Evolutionary conservation across 92 coral and sea anemone genomes (phyloP).

Genomic region (Isaurus tuberculatus): DNA sequence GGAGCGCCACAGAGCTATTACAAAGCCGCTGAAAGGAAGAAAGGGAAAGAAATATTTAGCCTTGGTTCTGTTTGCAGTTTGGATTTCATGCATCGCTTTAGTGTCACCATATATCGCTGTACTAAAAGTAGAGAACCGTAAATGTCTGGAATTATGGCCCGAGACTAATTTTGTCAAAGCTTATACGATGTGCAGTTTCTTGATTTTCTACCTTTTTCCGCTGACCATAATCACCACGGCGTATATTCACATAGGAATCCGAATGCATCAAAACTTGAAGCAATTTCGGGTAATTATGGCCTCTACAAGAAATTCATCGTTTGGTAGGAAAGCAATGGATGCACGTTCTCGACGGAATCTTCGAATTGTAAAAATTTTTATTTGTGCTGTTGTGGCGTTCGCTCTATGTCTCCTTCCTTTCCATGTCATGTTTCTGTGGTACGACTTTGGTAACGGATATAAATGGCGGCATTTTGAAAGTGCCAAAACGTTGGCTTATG

Average conservation of each 20-base stretch:
- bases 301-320: constrained; percentile 25
- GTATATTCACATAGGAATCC: not conserved
- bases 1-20: constrained; percentile 90
- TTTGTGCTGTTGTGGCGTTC: constrained; percentile 74
- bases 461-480: constrained; percentile 60
- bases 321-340: constrained; percentile 32
- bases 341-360: constrained; percentile 59
- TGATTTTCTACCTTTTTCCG: constrained; percentile 87
- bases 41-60: constrained; percentile 60
- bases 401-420: constrained; percentile 75
- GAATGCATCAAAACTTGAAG: not conserved
- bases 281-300: not conserved
- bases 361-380: constrained; percentile 69
- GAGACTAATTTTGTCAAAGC: constrained; percentile 62
- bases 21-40: constrained; percentile 79
- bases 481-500: constrained; percentile 58
- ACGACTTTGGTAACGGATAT: constrained; percentile 65
- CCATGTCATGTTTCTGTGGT: constrained; percentile 82
- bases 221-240: constrained; percentile 62
- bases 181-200: constrained; percentile 84
- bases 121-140: constrained; percentile 57
- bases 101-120: constrained; percentile 84
- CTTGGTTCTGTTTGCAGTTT: constrained; percentile 63
- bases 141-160: constrained; percentile 87
- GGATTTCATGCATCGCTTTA: constrained; percentile 78